A percentile compares a stretch with the other conserved stretches of the same genome.
phyloP scores from a whole-genome alignment of 2,113 vertebrate genomes.

The Alethe diademata region DNA sequence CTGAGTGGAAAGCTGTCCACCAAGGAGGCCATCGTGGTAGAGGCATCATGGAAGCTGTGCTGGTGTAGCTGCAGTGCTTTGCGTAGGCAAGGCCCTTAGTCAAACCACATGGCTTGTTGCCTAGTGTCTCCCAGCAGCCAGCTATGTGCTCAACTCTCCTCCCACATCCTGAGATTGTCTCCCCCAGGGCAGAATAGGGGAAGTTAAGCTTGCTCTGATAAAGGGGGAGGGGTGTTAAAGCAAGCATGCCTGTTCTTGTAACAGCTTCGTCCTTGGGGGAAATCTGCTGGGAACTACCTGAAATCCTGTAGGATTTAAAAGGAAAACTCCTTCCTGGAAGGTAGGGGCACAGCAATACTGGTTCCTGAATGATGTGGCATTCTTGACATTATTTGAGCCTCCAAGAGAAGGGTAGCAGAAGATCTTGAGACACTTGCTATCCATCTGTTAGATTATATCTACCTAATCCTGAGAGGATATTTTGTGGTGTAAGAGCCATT shows the following conservation, averaged over 20 bases:
- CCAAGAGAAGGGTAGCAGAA: not conserved
- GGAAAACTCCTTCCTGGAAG: not conserved
- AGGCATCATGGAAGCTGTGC: slow-evolving; percentile 12
- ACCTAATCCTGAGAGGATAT: not conserved
- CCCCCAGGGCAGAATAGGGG: slow-evolving; percentile 64
- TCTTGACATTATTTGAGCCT: not conserved
- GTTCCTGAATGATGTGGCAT: not conserved
- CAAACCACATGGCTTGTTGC: slow-evolving; percentile 46
- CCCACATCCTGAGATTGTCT: slow-evolving; percentile 70
- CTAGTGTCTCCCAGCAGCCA: slow-evolving; percentile 60
- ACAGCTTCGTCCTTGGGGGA: not conserved
- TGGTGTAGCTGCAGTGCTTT: not conserved
- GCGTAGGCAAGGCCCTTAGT: slow-evolving; percentile 57
- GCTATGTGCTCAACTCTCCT: slow-evolving; percentile 53
- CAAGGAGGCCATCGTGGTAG: not conserved
- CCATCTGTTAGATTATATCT: not conserved
- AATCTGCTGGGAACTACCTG: not conserved
- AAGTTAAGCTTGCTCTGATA: slow-evolving; percentile 50
- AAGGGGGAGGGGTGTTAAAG: slow-evolving; percentile 64
- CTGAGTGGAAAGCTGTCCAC: not conserved
- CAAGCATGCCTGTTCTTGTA: slow-evolving; percentile 3
- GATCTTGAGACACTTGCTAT: not conserved
- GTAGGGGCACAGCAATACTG: not conserved
- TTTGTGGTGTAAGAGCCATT: not conserved
- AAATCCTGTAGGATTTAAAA: not conserved